Base-by-base conservation (phyloP, 2,888 invertebrate genomes). In the Coleophora deauratella region DNA sequence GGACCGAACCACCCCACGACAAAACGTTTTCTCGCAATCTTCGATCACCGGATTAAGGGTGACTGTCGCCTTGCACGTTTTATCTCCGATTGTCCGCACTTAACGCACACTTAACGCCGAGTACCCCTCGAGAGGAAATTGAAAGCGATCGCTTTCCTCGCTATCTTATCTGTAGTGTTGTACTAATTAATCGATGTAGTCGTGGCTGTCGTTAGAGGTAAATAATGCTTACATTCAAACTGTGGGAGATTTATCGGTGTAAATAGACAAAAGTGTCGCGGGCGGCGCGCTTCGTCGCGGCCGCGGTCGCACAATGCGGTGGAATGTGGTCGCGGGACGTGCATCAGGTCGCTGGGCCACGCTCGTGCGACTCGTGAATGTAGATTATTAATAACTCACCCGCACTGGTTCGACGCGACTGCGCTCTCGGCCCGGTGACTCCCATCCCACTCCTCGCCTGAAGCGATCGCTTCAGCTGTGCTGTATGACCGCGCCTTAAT, bases 11-110 rank as follows among this genome's bases (percentile, higher is more conserved):
- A 81, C 85, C 84, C 84, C 72, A 81, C 81, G 81, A 82, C 85
- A 82, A 84, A 85, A 79, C 82, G 82, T 77, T 85, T 85, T 76
- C 80, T 78, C 75, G 81, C 84, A 85, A 85, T 85, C 84, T 84
- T 79, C 81, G 85, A 85, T 84, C 85, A 77, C 80, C 73, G 80
- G 84, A 84, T 85, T 84, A 84, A 84, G 84, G 85, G 85, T 54
- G 59, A 75, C 75, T 72, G 74, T 71, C 78, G 78, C 79, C 78
- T 81, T 79, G 80, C 79, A 81, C 82, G 79, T 81, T 82, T 85
- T 85, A 85, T 85, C 85, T 84, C 69, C 85, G 82, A 84, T 85
- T 85, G 85, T 84, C 73, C 81, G 78, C 85, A 84, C 84, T 85
- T 82, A 81, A 82, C 82, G 81, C 81, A 55, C 76, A 84, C 85